Base-by-base conservation (phyloP, 2,888 invertebrate species). In the Drosophila anomalata region DNA sequence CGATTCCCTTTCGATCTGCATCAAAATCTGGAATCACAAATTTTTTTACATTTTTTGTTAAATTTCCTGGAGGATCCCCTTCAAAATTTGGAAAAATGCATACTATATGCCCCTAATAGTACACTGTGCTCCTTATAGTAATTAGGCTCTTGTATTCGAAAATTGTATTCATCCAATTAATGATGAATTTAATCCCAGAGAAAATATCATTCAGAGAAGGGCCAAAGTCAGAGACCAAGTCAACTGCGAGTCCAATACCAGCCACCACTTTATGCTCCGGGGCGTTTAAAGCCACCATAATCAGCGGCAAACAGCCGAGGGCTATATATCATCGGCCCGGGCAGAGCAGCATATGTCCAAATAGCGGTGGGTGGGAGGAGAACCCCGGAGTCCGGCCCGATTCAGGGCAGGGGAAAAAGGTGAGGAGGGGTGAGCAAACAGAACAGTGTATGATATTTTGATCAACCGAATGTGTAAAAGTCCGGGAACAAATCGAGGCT, bases 291-390 rank as follows among this genome's bases (percentile, higher is more conserved):
- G 48, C 70, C 70, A 57, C 56, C 71, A 71, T 71, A 69, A 52
- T 59, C 65, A 59, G 52, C 39, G 67, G 42, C 50, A 52, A 52
- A 31, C 47, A 74, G 24, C 51, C 57, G 44, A 29, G 56, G 58
- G 55, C 79, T 61, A 62, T 71, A 85, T 71, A 85, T 78, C 79
- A 73, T 53, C 55, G 29, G 36, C 6, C 53, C 66, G 66, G 62
- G 66, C 73, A 74, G 74, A 58, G 78, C 76, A 89, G 81, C 89
- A 89, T 89, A 90, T 89, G 89, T 83, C 77, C 88, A 90, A 76
- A 89, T 85, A 89, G 78, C 75, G 90, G 89, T 71, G 68, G 69
- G 17, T 24, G 60, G 53, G 62, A 48, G 22, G 24, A 6, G 29
- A 20, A 47, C 5, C 69, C 26, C 41, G 14, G 48, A n/a, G 24